Conservation (phyloP, 2,888 invertebrate species). For the Caenorhabditis uteleia region DNA sequence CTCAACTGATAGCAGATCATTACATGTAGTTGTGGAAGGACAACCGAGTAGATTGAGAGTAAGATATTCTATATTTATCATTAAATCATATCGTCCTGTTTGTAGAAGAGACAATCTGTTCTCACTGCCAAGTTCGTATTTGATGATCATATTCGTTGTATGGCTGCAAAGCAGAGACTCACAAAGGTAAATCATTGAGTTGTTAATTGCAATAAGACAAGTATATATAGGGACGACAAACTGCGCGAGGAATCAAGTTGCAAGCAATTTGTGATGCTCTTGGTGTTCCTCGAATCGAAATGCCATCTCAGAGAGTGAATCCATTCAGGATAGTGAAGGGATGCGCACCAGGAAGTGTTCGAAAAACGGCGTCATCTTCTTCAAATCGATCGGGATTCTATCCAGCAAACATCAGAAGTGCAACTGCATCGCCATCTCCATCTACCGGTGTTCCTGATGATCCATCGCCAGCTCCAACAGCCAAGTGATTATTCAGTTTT, state of each 20-base stretch:
- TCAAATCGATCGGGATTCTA: not conserved
- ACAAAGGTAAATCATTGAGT: conserved; percentile 71
- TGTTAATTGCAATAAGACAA: not conserved
- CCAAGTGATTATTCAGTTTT: not conserved
- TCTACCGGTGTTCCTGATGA: conserved; percentile 5
- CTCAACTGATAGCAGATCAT: conserved; percentile 91
- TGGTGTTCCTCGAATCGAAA: conserved; percentile 73
- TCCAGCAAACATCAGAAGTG: not conserved
- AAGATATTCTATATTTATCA: not conserved
- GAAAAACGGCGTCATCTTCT: conserved; percentile 38
- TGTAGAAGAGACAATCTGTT: conserved; percentile 75
- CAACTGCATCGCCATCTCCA: not conserved
- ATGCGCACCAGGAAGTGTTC: conserved; percentile 56
- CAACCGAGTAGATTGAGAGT: conserved; percentile 42
- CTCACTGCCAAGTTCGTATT: conserved; percentile 91
- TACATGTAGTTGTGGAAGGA: conserved; percentile 77
- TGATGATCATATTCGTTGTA: conserved; percentile 97
- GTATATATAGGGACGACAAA: conserved; percentile 78
- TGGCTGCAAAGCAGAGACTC: conserved; percentile 93
- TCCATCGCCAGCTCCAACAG: conserved; percentile 1
- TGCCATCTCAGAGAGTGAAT: conserved; percentile 44
- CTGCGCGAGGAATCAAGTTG: conserved; percentile 95
- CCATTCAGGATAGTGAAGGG: conserved; percentile 57
- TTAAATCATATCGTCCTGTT: not conserved
- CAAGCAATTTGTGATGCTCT: conserved; percentile 89